These are phyloP conservation scores for Halcyon leucocephala DNA, from an alignment of 2,797 vertebrate genomes.

Conservation along the genomic window DNA sequence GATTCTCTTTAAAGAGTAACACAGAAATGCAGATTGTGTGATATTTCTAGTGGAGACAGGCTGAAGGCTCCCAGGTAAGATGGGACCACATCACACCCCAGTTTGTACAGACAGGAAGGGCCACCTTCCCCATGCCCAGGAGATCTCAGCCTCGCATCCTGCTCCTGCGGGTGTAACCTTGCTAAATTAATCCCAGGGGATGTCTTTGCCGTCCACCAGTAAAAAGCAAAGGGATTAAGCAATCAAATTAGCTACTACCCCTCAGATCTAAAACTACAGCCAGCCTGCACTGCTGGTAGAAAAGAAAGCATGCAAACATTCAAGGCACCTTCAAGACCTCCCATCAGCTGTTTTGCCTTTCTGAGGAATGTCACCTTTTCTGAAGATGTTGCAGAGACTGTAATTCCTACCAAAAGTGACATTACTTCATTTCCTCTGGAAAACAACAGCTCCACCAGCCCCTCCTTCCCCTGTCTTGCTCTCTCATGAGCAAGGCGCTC, in stretches of 20 bases:
- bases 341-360: not conserved
- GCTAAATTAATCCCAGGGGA: not conserved
- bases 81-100: not conserved
- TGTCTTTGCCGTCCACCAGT: not conserved
- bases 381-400: slow-evolving; percentile 19
- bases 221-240: not conserved
- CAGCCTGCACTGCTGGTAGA: not conserved
- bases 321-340: not conserved
- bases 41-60: not conserved
- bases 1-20: not conserved
- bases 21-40: not conserved
- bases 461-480: not conserved
- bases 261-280: not conserved
- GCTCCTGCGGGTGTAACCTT: not conserved
- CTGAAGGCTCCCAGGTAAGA: not conserved
- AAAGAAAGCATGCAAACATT: fast-evolving
- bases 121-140: not conserved
- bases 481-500: not conserved
- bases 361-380: not conserved
- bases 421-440: slow-evolving; percentile 75
- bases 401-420: slow-evolving; percentile 49
- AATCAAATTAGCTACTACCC: not conserved
- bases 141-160: not conserved
- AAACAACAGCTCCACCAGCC: slow-evolving; percentile 53
- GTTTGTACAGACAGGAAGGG: not conserved